Base-by-base conservation (phyloP, 1,140 invertebrate species). In the Tetraneura akinire region DNA sequence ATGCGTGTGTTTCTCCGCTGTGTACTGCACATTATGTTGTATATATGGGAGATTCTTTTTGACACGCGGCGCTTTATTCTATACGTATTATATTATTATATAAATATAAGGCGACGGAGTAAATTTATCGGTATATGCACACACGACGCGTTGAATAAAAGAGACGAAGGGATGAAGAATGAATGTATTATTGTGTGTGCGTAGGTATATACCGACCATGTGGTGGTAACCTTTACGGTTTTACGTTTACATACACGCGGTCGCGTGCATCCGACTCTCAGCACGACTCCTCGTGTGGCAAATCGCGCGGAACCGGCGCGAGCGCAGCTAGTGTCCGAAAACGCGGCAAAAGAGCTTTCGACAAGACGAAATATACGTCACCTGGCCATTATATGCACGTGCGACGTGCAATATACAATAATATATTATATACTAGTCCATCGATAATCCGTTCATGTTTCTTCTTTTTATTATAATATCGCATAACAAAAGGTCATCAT, bases 381-480 rank as follows among this genome's bases (percentile, higher is more conserved):
- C 74, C 74, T 78, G 74, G 55, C n/a, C n/a, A 37, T 23, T 26
- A 47, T 47, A 42, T 23, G 16, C 14, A 10, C 32, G 16, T 11
- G 16, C 32, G 8, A 29, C 0, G 8, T n/a, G n/a, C n/a, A n/a
- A n/a, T n/a, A n/a, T n/a, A n/a, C n/a, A n/a, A n/a, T n/a, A n/a
- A n/a, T n/a, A n/a, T n/a, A n/a, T n/a, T n/a, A 53, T n/a, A 6
- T 21, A 53, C 18, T 16, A 55, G 74, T 42, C 55, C 53, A 37
- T 62, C 55, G n/a, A 62, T 78, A 78, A 78, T 62, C 55, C 45
- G 53, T 76, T 47, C 74, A 45, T 60, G 47, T 78, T 62, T 62
- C 26, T 42, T 37, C 13, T 9, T 47, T 78, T 47, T 42, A 26
- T 47, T 55, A 55, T 32, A 18, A 32, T 32, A 55, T 14, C 53